Percentiles rank a stretch among this genome's conserved stretches.
phyloP scores from a whole-genome alignment of 2,113 vertebrate genomes.

The Centropus unirufus region DNA sequence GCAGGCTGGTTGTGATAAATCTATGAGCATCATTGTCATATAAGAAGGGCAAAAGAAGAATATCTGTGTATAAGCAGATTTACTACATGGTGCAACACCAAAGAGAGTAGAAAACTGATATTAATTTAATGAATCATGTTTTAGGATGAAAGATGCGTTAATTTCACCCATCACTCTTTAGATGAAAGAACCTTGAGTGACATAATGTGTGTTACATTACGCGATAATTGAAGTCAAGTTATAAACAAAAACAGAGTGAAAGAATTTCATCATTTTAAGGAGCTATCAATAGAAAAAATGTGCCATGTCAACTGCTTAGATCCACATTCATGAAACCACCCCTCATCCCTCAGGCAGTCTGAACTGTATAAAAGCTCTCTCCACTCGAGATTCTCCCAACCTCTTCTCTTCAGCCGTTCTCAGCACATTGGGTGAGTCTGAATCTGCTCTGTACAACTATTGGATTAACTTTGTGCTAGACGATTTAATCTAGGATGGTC shows the following conservation, averaged over 20 bases:
- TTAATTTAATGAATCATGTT: not conserved
- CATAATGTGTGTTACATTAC: rapidly evolving
- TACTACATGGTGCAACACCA: not conserved
- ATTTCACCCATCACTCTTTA: not conserved
- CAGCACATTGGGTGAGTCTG: not conserved
- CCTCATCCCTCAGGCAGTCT: not conserved
- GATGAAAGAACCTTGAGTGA: not conserved
- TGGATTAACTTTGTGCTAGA: not conserved
- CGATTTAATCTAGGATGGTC: rapidly evolving
- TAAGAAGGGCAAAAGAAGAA: not conserved
- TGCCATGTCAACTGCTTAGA: not conserved
- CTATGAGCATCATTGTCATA: not conserved
- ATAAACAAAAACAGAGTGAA: not conserved
- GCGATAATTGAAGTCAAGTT: not conserved
- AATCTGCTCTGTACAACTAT: not conserved
- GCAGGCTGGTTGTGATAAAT: not conserved
- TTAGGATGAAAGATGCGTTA: not conserved
- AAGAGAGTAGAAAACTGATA: not conserved
- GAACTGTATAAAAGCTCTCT: slow-evolving; percentile 28
- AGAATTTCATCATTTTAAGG: slow-evolving; percentile 12
- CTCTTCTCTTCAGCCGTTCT: not conserved
- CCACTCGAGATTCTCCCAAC: not conserved
- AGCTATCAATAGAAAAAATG: slow-evolving; percentile 33
- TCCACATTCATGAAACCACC: not conserved
- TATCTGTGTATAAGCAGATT: not conserved